Evolutionary conservation across 2,797 vertebrate species (phyloP).

Genomic region (Oceanodroma leucorhoa): DNA sequence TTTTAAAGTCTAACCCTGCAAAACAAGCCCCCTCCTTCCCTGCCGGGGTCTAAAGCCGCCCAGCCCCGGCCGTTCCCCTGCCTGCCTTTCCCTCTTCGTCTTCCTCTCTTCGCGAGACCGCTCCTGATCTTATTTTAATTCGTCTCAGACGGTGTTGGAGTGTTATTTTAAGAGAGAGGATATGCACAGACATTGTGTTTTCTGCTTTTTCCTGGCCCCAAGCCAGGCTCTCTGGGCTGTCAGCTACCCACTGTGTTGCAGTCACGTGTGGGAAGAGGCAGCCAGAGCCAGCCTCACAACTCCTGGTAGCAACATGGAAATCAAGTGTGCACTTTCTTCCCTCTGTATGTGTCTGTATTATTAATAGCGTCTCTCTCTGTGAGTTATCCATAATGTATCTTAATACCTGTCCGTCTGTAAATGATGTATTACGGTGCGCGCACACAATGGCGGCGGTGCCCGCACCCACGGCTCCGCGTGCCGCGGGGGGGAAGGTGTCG

Average conservation of each 20-base stretch:
- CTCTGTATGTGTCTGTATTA: slow-evolving; percentile 74
- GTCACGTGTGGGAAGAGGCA: slow-evolving; percentile 76
- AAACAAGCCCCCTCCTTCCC: neutral
- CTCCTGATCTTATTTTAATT: slow-evolving; percentile 75
- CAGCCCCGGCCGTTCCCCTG: neutral
- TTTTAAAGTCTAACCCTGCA: neutral
- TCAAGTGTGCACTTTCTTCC: slow-evolving; percentile 64
- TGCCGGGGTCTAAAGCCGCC: neutral
- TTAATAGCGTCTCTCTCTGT: slow-evolving; percentile 69
- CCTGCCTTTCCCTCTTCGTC: neutral
- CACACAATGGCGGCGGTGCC: neutral
- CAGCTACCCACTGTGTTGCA: slow-evolving; percentile 75
- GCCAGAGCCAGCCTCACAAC: slow-evolving; percentile 66
- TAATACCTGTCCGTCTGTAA: slow-evolving; percentile 64
- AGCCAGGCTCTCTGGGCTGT: slow-evolving; percentile 76
- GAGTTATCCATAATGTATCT: slow-evolving; percentile 68
- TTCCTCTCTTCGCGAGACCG: slow-evolving; percentile 25
- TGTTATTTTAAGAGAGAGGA: slow-evolving; percentile 80
- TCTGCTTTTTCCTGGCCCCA: slow-evolving; percentile 87
- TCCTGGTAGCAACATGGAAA: slow-evolving; percentile 71
- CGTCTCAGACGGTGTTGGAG: slow-evolving; percentile 75
- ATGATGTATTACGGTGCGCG: neutral
- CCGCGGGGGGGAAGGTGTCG: neutral
- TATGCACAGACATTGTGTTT: slow-evolving; percentile 79
- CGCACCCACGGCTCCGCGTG: neutral